Evolutionary conservation across 2,888 invertebrate species (phyloP), one percentile per base, ranked within the genome.

Genomic region (Drosophila emarginata): DNA sequence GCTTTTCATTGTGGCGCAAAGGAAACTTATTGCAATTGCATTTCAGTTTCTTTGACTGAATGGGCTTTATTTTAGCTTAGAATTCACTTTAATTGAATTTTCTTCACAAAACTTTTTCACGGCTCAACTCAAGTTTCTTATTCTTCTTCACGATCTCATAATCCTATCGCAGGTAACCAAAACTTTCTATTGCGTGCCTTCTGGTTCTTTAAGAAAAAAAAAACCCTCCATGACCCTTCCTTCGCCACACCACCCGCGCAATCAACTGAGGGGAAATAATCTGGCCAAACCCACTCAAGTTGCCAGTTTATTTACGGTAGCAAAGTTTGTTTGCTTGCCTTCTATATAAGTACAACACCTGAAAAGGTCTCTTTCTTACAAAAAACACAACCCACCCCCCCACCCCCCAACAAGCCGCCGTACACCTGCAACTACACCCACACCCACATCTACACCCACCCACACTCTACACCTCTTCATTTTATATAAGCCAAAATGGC

Each of bases 41-140:
- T 51, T 63, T 69, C 57, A 64, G 69, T 71, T 61, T 72, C 59
- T 64, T 60, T 32, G 28, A 18, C 50, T 57, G 59, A 66, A 65
- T 72, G 59, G 11, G 67, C 58, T 58, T 73, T 58, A 63, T 69
- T 73, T 77, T 64, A 56, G 59, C 77, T 68, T 51, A 53, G 45
- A 59, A 63, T 59, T 65, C 70, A 80, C 60, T 77, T 75, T 86
- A 82, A 79, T 77, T 80, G 64, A 77, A 86, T 74, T 67, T 63
- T 45, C 74, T 52, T 67, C 39, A 32, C 40, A 66, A 61, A 83
- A 73, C 65, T 82, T 80, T 67, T 28, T 4, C 62, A 53, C 60
- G 60, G 51, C 60, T 66, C 15, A 57, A 45, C 53, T 26, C 59
- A 76, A 76, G 57, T 70, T 76, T 78, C 56, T 64, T 67, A 54